Conservation (phyloP, 2,113 vertebrate genomes). For the Salvelinus fontinalis region DNA sequence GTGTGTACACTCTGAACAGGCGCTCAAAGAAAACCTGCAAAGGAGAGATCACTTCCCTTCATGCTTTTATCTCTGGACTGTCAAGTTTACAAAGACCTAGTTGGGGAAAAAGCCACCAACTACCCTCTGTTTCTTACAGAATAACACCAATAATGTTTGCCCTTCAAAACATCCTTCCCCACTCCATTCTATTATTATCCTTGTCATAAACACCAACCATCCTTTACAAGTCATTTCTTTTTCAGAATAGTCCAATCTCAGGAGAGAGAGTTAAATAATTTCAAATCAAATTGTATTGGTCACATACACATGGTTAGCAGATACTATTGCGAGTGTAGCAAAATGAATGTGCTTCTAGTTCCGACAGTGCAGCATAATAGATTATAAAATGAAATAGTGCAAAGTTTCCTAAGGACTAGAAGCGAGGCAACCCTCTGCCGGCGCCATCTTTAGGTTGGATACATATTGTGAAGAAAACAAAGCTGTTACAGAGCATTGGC, state of each 20-base stretch:
- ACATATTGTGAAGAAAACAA: not conserved
- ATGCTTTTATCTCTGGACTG: conserved; percentile 23
- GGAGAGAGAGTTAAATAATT: not conserved
- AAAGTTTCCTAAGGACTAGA: no score
- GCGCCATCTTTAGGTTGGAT: not conserved
- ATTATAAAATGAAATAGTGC: no score
- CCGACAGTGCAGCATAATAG: no score
- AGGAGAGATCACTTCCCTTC: not conserved
- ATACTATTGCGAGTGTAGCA: no score
- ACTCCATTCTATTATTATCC: no score
- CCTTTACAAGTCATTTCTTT: no score
- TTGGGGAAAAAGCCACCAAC: not conserved
- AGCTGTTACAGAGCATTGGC: not conserved
- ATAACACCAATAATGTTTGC: not conserved
- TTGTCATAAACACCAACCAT: no score
- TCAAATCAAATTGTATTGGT: no score
- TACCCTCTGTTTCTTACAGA: not conserved
- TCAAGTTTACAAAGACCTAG: conserved; percentile 28
- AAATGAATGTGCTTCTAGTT: no score
- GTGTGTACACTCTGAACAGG: not conserved
- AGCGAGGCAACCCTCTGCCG: no score
- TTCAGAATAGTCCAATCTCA: not conserved
- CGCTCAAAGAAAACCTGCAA: conserved; percentile 21
- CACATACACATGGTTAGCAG: no score
- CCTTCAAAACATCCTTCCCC: not conserved